A percentile compares a stretch with the other conserved stretches of the same genome.
These are phyloP conservation scores for Ceuthmochares aereus DNA, from an alignment of 2,113 vertebrate genomes.

Conservation along the genomic window DNA sequence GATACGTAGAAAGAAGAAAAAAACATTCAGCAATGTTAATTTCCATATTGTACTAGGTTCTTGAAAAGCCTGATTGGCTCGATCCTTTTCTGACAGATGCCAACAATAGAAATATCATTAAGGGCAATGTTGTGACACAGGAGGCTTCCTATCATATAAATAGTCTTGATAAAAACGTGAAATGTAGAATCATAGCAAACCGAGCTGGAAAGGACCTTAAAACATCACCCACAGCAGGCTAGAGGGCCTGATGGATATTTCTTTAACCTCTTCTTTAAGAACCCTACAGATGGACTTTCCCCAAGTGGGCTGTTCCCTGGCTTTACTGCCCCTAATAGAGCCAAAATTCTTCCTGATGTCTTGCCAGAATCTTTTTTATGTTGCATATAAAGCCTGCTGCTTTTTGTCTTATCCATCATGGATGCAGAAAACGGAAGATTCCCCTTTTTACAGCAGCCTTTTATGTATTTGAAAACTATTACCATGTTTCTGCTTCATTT, in stretches of 20 bases:
- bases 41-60: background rate
- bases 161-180: background rate
- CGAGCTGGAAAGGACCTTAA: background rate
- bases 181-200: background rate
- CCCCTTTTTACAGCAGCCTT: background rate
- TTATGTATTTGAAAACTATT: slow-evolving; percentile 24
- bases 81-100: background rate
- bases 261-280: background rate
- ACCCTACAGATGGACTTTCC: background rate
- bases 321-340: background rate
- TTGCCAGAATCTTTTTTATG: background rate
- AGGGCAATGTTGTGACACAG: background rate
- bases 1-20: background rate
- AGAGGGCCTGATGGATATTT: background rate
- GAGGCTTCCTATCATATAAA: background rate
- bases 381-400: background rate
- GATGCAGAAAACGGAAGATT: background rate
- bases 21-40: background rate
- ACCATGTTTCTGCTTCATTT: slow-evolving; percentile 8
- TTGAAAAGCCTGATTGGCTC: background rate
- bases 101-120: background rate
- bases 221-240: background rate
- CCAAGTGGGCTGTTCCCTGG: background rate
- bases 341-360: background rate
- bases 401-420: background rate